Conservation (phyloP, 2,888 invertebrate species). For the Eilema sororculum region DNA sequence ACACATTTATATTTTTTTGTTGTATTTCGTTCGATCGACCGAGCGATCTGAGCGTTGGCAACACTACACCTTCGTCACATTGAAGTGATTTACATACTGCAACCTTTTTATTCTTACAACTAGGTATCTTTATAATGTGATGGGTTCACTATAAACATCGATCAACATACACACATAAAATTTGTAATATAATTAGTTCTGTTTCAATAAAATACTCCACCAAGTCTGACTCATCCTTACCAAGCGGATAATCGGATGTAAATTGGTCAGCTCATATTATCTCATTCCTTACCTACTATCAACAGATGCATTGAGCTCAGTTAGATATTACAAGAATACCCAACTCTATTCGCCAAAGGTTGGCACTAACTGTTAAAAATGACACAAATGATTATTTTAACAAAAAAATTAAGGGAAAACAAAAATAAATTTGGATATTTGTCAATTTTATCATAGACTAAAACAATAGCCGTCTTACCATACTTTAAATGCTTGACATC, state of each 20-base stretch:
- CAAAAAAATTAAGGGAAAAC: background rate
- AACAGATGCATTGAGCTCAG: background rate
- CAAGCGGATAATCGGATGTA: background rate
- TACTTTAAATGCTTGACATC: too few species aligned
- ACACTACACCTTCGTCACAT: background rate
- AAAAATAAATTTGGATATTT: too few species aligned
- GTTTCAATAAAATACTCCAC: slow-evolving; percentile 9
- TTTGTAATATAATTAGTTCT: background rate
- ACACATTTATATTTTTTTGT: too few species aligned
- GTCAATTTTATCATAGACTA: background rate
- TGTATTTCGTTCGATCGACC: too few species aligned
- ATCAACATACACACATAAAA: background rate
- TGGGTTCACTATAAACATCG: background rate
- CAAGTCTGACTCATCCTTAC: background rate
- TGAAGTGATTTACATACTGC: background rate
- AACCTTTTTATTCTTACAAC: background rate
- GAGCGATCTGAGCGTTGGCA: background rate
- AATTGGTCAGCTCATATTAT: background rate
- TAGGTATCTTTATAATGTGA: background rate
- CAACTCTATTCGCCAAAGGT: background rate
- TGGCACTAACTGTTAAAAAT: background rate
- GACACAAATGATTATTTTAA: background rate
- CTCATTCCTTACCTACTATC: background rate
- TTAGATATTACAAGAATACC: background rate
- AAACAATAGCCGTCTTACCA: background rate